Base-by-base conservation (phyloP, 30 jellyfish, hydroid and myxozoan genomes). In the Aurelia aurita region DNA sequence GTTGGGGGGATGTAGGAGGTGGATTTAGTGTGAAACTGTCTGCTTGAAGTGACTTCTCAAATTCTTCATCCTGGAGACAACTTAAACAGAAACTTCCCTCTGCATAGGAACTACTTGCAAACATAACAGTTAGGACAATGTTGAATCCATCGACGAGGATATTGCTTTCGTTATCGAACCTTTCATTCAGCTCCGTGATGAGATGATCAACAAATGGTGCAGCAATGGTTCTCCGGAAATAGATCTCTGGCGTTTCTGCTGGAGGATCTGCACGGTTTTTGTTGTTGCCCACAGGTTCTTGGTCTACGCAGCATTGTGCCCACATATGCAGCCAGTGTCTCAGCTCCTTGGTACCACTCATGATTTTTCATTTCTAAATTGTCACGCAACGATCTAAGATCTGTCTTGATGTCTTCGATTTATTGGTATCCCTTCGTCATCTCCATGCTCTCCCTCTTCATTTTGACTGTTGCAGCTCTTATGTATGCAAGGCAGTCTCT, bases 131-230 rank as follows among this genome's bases (percentile, higher is more conserved):
- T 35, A 66, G 89, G 70, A 77, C 62, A 31, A 49, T 63, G 25
- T 23, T 54, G 26, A 57, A 63, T 27, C 82, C 89, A 19, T 77
- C 35, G 54, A 29, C 69, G 26, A 77, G 80, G 26, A 32, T 54
- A 8, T 53, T n/a, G 28, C 85, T 35, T 23, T 25, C 85, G 29
- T 22, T 29, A 22, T 51, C 13, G 70, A 57, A 53, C 68, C 89
- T 57, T 12, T 58, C 70, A 29, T 60, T 65, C 58, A 77, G 19
- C 57, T 77, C 89, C 12, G 27, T 49, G 31, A 55, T 28, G 29
- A 57, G 28, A 32, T 58, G 89, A 60, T 77, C 59, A 20, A 54
- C n/a, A 57, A 77, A 29, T 8, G 86, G 81, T 26, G 49, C 25
- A n/a, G 86, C 49, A 46, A 72, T 27, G 22, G 27, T 11, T 20